Conservation (phyloP, 2,888 invertebrate genomes). For the Myathropa florea region DNA sequence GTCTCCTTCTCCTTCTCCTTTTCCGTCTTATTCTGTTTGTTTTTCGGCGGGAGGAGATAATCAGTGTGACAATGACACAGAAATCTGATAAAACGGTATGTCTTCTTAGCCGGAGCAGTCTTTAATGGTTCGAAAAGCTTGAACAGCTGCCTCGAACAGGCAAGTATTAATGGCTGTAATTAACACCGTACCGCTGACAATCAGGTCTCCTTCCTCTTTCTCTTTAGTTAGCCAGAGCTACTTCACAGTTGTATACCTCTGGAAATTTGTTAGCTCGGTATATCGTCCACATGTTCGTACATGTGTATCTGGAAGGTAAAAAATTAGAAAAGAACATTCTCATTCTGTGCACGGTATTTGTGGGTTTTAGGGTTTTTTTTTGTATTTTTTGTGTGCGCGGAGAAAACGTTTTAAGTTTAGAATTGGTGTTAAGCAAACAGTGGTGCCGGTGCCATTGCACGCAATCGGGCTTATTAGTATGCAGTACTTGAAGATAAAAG, state of each 20-base stretch:
- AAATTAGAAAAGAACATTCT: slow-evolving; percentile 22
- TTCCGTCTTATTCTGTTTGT: neutral
- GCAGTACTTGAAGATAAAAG: slow-evolving; percentile 36
- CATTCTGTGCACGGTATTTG: slow-evolving; percentile 33
- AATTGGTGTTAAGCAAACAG: slow-evolving; percentile 40
- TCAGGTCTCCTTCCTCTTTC: neutral
- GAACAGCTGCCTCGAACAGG: neutral
- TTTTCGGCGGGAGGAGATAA: slow-evolving; percentile 13
- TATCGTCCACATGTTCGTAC: neutral
- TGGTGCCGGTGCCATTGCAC: slow-evolving; percentile 21
- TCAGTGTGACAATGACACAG: slow-evolving; percentile 29
- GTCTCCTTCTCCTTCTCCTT: neutral
- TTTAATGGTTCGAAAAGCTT: neutral
- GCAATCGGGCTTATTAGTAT: slow-evolving; percentile 41
- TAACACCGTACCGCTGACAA: slow-evolving; percentile 33
- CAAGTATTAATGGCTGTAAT: slow-evolving; percentile 36
- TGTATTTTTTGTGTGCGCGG: neutral
- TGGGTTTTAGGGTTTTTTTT: slow-evolving; percentile 6
- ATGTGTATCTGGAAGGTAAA: neutral
- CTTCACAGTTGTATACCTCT: neutral
- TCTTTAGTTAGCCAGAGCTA: neutral
- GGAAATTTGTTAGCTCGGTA: neutral
- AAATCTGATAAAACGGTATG: slow-evolving; percentile 40
- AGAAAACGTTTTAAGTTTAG: neutral
- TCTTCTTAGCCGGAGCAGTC: slow-evolving; percentile 1